Evolutionary conservation across 2,888 invertebrate species (phyloP).

Genomic region (Phania funesta): DNA sequence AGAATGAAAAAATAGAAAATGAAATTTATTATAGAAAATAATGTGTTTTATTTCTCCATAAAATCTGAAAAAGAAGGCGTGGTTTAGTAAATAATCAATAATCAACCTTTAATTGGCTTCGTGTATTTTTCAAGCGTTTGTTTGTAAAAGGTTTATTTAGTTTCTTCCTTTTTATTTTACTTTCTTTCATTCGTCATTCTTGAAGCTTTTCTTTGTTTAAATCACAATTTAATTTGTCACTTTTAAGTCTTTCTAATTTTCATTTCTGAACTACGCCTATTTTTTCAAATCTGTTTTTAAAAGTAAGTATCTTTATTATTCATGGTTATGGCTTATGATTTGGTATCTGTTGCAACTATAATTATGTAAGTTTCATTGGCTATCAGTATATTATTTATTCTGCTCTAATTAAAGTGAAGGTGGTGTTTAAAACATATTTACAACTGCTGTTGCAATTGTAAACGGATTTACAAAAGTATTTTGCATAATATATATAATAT

Average conservation of each 20-base stretch:
- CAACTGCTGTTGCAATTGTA: too few relatives aligned
- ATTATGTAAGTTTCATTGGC: neutral
- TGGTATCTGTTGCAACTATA: neutral
- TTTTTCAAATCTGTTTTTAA: slow-evolving; percentile 29
- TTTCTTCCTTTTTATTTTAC: neutral
- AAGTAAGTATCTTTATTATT: slow-evolving; percentile 46
- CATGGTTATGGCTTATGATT: slow-evolving; percentile 22
- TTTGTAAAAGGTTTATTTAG: slow-evolving; percentile 28
- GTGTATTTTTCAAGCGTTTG: slow-evolving; percentile 66
- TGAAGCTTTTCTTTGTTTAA: neutral
- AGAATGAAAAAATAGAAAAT: slow-evolving; percentile 51
- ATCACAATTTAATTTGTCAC: slow-evolving; percentile 18
- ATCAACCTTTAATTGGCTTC: neutral
- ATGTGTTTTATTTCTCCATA: slow-evolving; percentile 62
- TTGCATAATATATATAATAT: too few relatives aligned
- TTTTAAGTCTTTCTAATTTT: slow-evolving; percentile 21
- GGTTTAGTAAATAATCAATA: slow-evolving; percentile 28
- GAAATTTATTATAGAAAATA: slow-evolving; percentile 25
- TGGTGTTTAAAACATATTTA: too few relatives aligned
- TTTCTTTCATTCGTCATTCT: slow-evolving; percentile 17
- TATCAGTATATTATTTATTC: neutral
- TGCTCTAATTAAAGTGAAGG: neutral
- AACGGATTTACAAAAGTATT: too few relatives aligned
- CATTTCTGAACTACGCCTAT: slow-evolving; percentile 58
- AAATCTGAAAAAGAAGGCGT: slow-evolving; percentile 50